Conservation (phyloP, 2,113 vertebrate species). For the Phaethornis superciliosus region DNA sequence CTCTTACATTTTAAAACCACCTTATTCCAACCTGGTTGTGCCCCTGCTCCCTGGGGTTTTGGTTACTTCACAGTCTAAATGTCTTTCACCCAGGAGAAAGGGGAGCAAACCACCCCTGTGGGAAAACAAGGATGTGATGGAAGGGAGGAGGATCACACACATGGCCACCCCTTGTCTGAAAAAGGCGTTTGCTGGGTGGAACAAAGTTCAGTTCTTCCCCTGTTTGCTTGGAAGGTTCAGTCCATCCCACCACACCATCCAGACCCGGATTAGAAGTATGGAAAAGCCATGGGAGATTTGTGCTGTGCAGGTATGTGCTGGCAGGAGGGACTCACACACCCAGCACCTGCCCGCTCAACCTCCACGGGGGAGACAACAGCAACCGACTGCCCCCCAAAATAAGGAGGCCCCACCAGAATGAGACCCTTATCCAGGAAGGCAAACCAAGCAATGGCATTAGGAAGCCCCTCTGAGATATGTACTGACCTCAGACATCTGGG, state of each 20-base stretch:
- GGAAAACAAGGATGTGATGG: not conserved
- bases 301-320: accelerated
- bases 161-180: not conserved
- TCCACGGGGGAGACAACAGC: not conserved
- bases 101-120: not conserved
- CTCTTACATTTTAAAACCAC: not conserved
- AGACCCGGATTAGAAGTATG: not conserved
- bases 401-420: not conserved
- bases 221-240: not conserved
- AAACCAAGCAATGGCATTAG: not conserved
- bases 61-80: not conserved
- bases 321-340: not conserved
- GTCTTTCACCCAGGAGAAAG: not conserved
- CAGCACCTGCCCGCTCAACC: not conserved
- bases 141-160: not conserved
- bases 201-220: not conserved
- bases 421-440: too few relatives aligned
- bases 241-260: not conserved
- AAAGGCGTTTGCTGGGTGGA: not conserved
- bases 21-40: not conserved
- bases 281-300: not conserved
- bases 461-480: accelerated
- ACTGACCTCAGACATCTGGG: slow-evolving; percentile 94
- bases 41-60: not conserved
- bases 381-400: accelerated